These are phyloP conservation scores for Rhyacophila evoluta DNA, from an alignment of 2,888 invertebrate genomes.

Conservation along the genomic window DNA sequence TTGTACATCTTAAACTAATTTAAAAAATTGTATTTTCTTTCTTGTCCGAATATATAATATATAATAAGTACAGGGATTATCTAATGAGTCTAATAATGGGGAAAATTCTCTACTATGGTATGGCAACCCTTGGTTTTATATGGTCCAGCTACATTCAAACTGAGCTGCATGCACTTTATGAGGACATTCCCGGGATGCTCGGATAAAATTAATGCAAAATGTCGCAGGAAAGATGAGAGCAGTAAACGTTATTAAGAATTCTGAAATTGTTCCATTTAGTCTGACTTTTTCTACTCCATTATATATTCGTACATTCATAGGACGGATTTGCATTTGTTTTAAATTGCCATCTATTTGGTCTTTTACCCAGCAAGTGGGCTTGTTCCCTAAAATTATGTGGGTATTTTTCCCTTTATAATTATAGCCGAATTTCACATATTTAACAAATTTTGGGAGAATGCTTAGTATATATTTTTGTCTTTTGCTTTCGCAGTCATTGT, in stretches of 20 bases:
- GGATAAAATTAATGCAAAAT: conserved; percentile 10
- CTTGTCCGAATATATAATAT: too few species aligned
- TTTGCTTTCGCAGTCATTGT: too few species aligned
- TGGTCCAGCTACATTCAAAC: not conserved
- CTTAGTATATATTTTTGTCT: too few species aligned
- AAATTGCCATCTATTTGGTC: not conserved
- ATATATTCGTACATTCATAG: not conserved
- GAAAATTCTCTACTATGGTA: not conserved
- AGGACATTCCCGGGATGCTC: conserved; percentile 17
- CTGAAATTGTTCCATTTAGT: not conserved
- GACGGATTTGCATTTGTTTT: not conserved
- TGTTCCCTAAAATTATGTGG: not conserved
- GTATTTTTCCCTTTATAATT: too few species aligned
- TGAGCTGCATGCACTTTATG: conserved; percentile 2
- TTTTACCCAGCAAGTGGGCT: not conserved
- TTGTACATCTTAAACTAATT: too few species aligned
- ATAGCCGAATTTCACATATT: too few species aligned
- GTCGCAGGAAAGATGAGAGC: not conserved
- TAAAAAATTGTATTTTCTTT: too few species aligned
- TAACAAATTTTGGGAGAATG: too few species aligned
- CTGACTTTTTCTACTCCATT: not conserved
- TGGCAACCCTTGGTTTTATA: not conserved
- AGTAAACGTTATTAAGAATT: not conserved
- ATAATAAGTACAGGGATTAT: too few species aligned
- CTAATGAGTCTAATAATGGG: not conserved